phyloP scores from a whole-genome alignment of 2,797 vertebrate species.

The Erpetoichthys calabaricus region DNA sequence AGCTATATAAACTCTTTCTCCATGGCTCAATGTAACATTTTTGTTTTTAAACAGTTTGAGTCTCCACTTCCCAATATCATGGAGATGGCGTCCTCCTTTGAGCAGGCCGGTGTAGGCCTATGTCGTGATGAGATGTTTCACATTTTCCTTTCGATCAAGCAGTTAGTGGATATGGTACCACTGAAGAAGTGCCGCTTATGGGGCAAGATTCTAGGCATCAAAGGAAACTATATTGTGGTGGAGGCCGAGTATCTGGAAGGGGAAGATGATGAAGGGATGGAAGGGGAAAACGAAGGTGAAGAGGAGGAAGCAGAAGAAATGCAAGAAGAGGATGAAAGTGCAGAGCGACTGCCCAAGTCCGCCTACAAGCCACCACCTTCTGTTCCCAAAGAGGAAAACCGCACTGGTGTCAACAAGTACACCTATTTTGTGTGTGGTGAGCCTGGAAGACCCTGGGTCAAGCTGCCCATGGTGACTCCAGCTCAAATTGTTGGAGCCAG shows the following conservation, averaged over 20 bases:
- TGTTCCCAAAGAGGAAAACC: constrained; percentile 59
- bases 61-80: constrained; percentile 59
- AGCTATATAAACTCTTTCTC: no score
- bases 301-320: constrained; percentile 25
- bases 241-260: constrained; percentile 58
- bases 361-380: constrained; percentile 51
- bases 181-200: constrained; percentile 72
- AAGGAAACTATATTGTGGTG: constrained; percentile 72
- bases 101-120: constrained; percentile 73
- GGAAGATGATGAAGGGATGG: constrained; percentile 49
- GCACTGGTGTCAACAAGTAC: constrained; percentile 71
- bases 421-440: constrained; percentile 80
- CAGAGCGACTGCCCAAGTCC: constrained; percentile 41
- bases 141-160: constrained; percentile 72
- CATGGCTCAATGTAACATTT: no score
- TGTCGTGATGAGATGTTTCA: constrained; percentile 67
- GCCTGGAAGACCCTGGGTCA: constrained; percentile 70
- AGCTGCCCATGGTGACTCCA: constrained; percentile 70
- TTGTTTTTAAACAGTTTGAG: constrained; percentile 37
- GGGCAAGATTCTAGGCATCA: constrained; percentile 78
- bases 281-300: constrained; percentile 21
- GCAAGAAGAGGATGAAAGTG: constrained; percentile 17
- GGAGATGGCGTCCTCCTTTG: constrained; percentile 73
- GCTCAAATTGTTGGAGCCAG: constrained; percentile 71
- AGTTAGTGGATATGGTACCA: constrained; percentile 51